Conservation (phyloP, 2,888 invertebrate species). For the Alentia gelatinosa region DNA sequence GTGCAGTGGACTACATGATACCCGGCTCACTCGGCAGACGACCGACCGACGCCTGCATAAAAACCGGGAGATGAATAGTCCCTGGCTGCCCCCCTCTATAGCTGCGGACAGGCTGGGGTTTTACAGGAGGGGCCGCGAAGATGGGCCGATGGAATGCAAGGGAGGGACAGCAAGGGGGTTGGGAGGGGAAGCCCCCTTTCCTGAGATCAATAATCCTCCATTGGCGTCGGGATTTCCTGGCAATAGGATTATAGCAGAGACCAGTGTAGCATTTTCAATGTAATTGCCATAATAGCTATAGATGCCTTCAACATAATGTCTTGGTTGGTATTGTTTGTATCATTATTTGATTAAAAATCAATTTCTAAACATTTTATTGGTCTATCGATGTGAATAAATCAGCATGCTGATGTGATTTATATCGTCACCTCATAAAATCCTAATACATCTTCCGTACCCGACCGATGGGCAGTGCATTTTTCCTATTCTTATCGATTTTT, state of each 20-base stretch:
- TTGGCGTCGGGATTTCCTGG: neutral
- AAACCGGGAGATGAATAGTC: neutral
- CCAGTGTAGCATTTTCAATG: neutral
- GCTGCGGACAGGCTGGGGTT: too few species aligned
- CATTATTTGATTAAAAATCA: too few species aligned
- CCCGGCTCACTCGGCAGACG: neutral
- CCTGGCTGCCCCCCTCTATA: neutral
- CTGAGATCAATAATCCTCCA: neutral
- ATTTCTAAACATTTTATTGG: too few species aligned
- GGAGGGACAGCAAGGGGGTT: neutral
- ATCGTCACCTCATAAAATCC: too few species aligned
- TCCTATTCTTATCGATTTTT: too few species aligned
- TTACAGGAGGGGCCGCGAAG: too few species aligned
- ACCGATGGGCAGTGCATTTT: neutral
- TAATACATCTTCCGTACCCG: neutral
- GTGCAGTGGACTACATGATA: neutral
- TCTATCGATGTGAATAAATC: too few species aligned
- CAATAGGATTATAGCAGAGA: neutral
- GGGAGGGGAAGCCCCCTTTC: neutral
- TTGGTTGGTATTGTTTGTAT: too few species aligned
- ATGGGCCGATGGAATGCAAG: neutral
- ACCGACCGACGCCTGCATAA: neutral
- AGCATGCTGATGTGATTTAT: too few species aligned
- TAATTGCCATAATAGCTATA: too few species aligned
- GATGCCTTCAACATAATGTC: too few species aligned